Evolutionary conservation across 2,797 vertebrate species (phyloP).

Genomic region (Cossypha heuglini): DNA sequence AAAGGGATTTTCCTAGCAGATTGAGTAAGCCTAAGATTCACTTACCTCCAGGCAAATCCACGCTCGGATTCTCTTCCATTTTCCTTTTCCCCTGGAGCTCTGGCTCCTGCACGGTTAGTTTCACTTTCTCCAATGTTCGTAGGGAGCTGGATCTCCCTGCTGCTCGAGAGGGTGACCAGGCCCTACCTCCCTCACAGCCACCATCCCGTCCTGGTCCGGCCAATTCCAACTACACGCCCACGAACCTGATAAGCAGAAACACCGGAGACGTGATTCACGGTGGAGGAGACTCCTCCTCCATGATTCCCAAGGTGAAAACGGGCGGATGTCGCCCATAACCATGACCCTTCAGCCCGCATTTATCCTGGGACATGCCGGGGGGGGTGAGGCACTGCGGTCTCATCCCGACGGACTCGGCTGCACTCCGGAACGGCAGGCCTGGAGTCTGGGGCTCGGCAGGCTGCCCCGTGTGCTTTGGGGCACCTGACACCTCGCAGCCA

Average conservation of each 20-base stretch:
- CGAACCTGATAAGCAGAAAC: not conserved
- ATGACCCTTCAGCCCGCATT: not conserved
- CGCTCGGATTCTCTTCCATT: constrained; percentile 47
- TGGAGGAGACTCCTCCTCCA: not conserved
- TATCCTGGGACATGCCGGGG: rapidly evolving
- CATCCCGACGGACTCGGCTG: rapidly evolving
- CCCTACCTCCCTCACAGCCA: not conserved
- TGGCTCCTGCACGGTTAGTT: not conserved
- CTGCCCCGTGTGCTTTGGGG: rapidly evolving
- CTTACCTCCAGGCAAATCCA: constrained; percentile 50
- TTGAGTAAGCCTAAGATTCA: not conserved
- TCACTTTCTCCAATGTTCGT: constrained; percentile 27
- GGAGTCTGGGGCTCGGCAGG: not conserved
- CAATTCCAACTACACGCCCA: not conserved
- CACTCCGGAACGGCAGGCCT: not conserved
- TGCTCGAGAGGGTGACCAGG: not conserved
- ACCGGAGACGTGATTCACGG: not conserved
- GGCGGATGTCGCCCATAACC: not conserved
- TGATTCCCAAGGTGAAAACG: not conserved
- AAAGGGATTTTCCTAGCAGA: not conserved
- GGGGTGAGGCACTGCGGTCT: not conserved
- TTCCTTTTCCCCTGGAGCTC: not conserved
- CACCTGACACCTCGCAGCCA: not conserved
- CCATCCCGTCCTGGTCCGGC: not conserved
- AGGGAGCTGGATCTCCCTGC: not conserved